Evolutionary conservation across 2,888 invertebrate species (phyloP).

Genomic region (Drosophila fulvimacula): DNA sequence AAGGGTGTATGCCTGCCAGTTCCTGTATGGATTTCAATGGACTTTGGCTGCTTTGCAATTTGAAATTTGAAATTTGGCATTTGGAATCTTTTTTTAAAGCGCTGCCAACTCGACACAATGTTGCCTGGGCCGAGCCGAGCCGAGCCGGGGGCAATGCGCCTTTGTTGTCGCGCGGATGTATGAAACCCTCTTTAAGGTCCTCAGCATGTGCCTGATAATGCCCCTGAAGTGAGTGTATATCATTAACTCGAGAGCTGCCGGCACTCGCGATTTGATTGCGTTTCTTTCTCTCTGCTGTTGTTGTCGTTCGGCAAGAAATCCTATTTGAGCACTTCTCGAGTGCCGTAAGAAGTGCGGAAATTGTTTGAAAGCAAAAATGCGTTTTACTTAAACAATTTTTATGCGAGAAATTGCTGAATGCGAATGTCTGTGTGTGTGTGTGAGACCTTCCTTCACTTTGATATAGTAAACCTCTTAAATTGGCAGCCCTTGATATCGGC

Average conservation of each 20-base stretch:
- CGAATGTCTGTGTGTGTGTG: not conserved
- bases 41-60: conserved; percentile 47
- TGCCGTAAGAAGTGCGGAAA: conserved; percentile 62
- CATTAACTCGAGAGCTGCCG: conserved; percentile 74
- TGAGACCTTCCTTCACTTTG: conserved; percentile 29
- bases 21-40: conserved; percentile 52
- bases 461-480: conserved; percentile 32
- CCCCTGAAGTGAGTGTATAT: conserved; percentile 80
- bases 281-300: conserved; percentile 40
- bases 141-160: conserved; percentile 25
- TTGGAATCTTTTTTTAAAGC: conserved; percentile 53
- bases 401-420: not conserved
- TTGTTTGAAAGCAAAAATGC: conserved; percentile 75
- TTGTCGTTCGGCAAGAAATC: conserved; percentile 42
- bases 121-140: conserved; percentile 53
- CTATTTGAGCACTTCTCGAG: conserved; percentile 59
- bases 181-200: conserved; percentile 56
- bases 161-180: conserved; percentile 41
- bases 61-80: conserved; percentile 15
- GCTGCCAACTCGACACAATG: conserved; percentile 76
- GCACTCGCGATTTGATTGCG: conserved; percentile 76
- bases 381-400: conserved; percentile 44
- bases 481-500: conserved; percentile 1
- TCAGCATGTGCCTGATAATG: conserved; percentile 65
- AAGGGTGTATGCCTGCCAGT: conserved; percentile 60